phyloP scores from a whole-genome alignment of 2,888 invertebrate species.

The Sicus ferrugineus region DNA sequence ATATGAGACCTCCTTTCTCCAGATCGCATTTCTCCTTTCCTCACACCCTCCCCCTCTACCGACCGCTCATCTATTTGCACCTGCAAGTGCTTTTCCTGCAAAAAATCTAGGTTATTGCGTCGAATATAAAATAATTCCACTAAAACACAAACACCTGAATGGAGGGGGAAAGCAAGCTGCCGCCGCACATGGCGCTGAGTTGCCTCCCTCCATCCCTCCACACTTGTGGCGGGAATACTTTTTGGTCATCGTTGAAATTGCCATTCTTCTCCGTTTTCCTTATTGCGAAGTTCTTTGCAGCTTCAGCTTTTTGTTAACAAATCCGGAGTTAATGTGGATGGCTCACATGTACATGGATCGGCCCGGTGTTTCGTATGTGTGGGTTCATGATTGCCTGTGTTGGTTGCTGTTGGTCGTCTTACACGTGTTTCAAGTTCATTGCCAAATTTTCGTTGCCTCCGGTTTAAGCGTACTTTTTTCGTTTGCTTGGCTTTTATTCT shows the following conservation, averaged over 20 bases:
- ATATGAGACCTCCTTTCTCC: no score
- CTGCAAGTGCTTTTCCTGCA: no score
- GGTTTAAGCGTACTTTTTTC: constrained; percentile 7
- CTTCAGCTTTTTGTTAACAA: no score
- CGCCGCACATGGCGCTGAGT: not conserved
- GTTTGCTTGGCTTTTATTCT: not conserved
- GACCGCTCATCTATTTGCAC: no score
- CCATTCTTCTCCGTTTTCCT: not conserved
- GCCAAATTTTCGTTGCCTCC: constrained; percentile 50
- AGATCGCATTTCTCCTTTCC: no score
- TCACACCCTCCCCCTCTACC: no score
- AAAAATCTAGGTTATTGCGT: constrained; percentile 57
- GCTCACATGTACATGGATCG: not conserved
- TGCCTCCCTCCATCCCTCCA: not conserved
- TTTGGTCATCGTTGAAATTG: not conserved
- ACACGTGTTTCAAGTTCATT: constrained; percentile 59
- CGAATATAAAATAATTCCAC: constrained; percentile 53
- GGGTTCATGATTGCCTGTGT: not conserved
- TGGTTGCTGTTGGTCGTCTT: constrained; percentile 30
- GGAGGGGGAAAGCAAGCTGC: not conserved
- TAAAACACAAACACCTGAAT: constrained; percentile 3
- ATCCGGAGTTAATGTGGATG: not conserved
- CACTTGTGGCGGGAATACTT: not conserved
- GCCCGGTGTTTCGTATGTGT: not conserved
- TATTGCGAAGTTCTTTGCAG: not conserved